Evolutionary conservation across 2,113 vertebrate species (phyloP).

Genomic region (Manacus vitellinus): DNA sequence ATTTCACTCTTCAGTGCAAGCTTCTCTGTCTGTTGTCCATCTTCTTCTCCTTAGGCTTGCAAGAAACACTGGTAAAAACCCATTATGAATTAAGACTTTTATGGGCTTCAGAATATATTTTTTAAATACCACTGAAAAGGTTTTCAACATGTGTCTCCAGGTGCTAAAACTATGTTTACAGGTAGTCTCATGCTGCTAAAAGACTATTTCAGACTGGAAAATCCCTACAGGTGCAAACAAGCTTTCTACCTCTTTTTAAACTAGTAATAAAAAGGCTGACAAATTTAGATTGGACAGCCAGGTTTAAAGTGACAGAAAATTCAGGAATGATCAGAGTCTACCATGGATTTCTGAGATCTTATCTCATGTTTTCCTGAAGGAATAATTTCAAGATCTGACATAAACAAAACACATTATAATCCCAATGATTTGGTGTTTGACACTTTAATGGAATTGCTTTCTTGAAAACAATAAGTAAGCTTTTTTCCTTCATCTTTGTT

Average conservation of each 20-base stretch:
- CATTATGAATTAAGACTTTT: background rate
- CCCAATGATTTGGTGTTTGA: background rate
- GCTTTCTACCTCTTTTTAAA: background rate
- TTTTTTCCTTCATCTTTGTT: background rate
- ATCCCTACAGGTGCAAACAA: conserved; percentile 7
- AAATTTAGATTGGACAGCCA: background rate
- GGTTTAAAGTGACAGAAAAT: background rate
- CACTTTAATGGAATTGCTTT: background rate
- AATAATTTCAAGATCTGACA: background rate
- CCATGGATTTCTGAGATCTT: background rate
- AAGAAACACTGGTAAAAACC: background rate
- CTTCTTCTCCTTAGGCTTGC: background rate
- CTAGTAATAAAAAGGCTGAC: background rate
- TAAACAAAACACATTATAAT: background rate
- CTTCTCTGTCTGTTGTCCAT: background rate
- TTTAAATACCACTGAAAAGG: background rate
- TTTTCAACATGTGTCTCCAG: background rate
- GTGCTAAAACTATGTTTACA: conserved; percentile 20
- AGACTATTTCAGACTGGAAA: conserved; percentile 17
- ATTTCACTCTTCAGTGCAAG: background rate
- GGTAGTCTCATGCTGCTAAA: background rate
- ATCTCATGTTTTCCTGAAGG: background rate
- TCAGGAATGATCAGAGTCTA: background rate
- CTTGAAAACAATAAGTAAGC: background rate
- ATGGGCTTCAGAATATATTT: background rate